Evolutionary conservation across 2,113 vertebrate species (phyloP).

Genomic region (Siniperca knerii): DNA sequence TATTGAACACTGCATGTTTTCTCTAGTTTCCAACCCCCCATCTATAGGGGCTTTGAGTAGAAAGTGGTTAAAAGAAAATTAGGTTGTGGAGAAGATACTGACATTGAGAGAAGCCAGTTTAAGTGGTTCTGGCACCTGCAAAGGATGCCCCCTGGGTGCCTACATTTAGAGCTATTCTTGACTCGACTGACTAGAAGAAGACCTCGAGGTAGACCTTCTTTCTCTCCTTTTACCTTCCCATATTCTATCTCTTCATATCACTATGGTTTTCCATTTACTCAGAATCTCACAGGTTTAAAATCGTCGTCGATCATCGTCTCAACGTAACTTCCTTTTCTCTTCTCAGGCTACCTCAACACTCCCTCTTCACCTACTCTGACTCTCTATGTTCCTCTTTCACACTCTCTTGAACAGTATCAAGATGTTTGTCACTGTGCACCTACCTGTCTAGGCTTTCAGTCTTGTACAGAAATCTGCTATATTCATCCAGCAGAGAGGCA

Average conservation of each 20-base stretch:
- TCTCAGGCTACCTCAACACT: not conserved
- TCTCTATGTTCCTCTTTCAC: not conserved
- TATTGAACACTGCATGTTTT: not conserved
- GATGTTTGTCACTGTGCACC: constrained; percentile 16
- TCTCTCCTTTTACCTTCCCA: not conserved
- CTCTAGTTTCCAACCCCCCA: not conserved
- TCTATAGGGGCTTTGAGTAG: not conserved
- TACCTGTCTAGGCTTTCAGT: constrained; percentile 90
- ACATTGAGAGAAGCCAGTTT: constrained; percentile 5
- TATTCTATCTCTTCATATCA: not conserved
- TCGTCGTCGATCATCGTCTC: too few relatives aligned
- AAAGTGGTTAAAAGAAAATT: not conserved
- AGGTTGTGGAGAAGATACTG: not conserved
- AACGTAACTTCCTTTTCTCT: not conserved
- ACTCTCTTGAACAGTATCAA: not conserved
- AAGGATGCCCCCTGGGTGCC: not conserved
- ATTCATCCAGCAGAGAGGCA: constrained; percentile 90
- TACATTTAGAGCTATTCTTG: constrained; percentile 20
- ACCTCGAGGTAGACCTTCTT: not conserved
- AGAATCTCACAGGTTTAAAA: not conserved
- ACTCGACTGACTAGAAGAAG: not conserved
- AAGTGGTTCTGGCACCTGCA: constrained; percentile 8
- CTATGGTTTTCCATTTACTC: not conserved
- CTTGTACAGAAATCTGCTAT: constrained; percentile 92
- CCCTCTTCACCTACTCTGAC: not conserved